phyloP scores from a whole-genome alignment of 1,140 invertebrate species.

The Euschistus heros region DNA sequence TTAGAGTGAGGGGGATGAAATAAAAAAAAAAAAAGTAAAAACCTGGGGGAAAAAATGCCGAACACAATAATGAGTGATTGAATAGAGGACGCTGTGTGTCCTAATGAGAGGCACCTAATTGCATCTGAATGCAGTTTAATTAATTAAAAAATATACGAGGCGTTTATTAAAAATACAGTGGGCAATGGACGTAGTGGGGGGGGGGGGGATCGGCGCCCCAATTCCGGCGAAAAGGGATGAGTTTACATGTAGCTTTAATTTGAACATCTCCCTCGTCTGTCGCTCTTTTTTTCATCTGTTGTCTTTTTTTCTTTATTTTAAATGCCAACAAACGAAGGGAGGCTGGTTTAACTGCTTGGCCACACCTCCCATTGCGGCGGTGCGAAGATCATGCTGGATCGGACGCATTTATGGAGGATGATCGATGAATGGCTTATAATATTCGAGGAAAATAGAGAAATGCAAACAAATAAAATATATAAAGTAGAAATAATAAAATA shows the following conservation, averaged over 20 bases:
- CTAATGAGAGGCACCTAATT: constrained; percentile 14
- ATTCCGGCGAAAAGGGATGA: not conserved
- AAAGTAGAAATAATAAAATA: no score
- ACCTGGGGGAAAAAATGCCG: constrained; percentile 1
- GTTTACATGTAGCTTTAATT: constrained; percentile 3
- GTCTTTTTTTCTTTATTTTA: no score
- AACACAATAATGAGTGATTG: constrained; percentile 17
- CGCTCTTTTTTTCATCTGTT: no score
- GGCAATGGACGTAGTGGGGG: not conserved
- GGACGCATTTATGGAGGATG: no score
- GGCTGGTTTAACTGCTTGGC: no score
- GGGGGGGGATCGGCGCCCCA: not conserved
- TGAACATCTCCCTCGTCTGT: not conserved
- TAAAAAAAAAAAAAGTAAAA: constrained; percentile 12
- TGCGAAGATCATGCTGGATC: no score
- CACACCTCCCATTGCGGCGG: no score
- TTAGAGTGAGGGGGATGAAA: not conserved
- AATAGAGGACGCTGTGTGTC: not conserved
- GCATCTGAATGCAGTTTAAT: constrained; percentile 15
- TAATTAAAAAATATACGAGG: constrained; percentile 13
- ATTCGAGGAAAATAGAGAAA: no score
- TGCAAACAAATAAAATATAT: no score
- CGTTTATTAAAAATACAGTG: constrained; percentile 15
- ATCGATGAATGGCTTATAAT: no score
- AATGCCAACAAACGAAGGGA: no score